Conservation (phyloP, 2,797 vertebrate genomes). For the Chloroceryle inda region DNA sequence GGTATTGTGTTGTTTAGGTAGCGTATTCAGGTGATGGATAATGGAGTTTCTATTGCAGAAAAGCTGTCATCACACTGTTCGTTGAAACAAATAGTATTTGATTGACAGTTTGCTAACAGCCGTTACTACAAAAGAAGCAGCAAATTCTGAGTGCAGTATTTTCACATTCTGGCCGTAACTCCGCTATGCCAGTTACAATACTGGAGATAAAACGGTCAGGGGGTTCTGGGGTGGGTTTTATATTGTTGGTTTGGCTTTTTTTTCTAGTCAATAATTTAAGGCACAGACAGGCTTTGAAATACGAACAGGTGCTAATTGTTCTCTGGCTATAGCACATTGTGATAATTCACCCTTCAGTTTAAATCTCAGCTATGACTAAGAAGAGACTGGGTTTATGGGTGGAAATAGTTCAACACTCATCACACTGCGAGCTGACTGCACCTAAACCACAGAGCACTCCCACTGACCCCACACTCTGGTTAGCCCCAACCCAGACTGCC, state of each 20-base stretch:
- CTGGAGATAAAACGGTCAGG: not conserved
- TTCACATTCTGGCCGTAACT: not conserved
- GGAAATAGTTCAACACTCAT: not conserved
- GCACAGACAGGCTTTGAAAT: not conserved
- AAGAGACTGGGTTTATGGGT: not conserved
- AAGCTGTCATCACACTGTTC: not conserved
- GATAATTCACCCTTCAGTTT: not conserved
- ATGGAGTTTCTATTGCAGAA: not conserved
- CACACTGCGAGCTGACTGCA: not conserved
- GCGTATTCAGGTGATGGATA: not conserved
- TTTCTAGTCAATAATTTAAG: not conserved
- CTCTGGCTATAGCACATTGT: not conserved
- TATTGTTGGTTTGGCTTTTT: not conserved
- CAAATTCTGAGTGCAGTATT: not conserved
- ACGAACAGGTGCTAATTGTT: not conserved
- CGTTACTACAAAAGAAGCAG: not conserved
- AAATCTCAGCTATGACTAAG: not conserved
- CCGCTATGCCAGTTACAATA: not conserved
- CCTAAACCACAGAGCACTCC: not conserved
- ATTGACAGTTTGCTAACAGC: conserved; percentile 15
- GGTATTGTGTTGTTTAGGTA: not conserved
- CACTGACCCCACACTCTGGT: not conserved
- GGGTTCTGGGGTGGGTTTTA: not conserved
- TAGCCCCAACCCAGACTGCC: not conserved
- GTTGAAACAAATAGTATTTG: conserved; percentile 1